Evolutionary conservation across 2,888 invertebrate genomes (phyloP).

Genomic region (Troides helena): DNA sequence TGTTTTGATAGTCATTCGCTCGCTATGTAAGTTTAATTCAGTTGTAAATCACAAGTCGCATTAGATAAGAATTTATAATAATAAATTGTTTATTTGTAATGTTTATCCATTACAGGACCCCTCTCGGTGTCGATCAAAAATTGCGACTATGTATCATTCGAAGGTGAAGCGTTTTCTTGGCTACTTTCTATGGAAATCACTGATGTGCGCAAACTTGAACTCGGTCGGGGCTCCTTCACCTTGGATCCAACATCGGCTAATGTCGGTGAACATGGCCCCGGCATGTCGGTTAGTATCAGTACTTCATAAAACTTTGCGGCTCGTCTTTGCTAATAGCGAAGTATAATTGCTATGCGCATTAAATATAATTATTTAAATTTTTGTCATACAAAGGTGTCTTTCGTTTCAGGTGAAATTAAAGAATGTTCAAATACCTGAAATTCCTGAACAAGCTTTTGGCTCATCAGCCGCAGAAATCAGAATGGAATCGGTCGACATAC

Average conservation of each 20-base stretch:
- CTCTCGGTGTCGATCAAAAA: conserved; percentile 81
- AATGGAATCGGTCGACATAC: conserved; percentile 74
- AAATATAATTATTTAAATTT: background rate
- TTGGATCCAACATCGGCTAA: conserved; percentile 80
- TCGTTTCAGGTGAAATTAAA: conserved; percentile 82
- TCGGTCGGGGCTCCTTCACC: conserved; percentile 82
- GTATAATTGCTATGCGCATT: conserved; percentile 25
- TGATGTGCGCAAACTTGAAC: conserved; percentile 77
- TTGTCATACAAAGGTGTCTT: background rate
- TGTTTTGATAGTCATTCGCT: too few relatives aligned
- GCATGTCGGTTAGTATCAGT: conserved; percentile 67
- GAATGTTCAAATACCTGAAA: conserved; percentile 78
- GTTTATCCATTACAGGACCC: conserved; percentile 72
- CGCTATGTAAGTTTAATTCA: too few relatives aligned
- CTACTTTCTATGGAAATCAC: conserved; percentile 80
- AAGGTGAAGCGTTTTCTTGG: conserved; percentile 84
- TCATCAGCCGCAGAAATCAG: conserved; percentile 82
- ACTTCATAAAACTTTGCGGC: conserved; percentile 5
- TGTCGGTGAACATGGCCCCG: conserved; percentile 84
- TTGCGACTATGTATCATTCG: conserved; percentile 80
- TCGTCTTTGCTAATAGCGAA: conserved; percentile 28
- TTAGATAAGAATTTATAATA: too few relatives aligned
- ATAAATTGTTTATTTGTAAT: conserved; percentile 20
- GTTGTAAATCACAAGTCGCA: too few relatives aligned
- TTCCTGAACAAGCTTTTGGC: conserved; percentile 82